Conservation (phyloP, 2,797 vertebrate species). For the Pelobates cultripes region DNA sequence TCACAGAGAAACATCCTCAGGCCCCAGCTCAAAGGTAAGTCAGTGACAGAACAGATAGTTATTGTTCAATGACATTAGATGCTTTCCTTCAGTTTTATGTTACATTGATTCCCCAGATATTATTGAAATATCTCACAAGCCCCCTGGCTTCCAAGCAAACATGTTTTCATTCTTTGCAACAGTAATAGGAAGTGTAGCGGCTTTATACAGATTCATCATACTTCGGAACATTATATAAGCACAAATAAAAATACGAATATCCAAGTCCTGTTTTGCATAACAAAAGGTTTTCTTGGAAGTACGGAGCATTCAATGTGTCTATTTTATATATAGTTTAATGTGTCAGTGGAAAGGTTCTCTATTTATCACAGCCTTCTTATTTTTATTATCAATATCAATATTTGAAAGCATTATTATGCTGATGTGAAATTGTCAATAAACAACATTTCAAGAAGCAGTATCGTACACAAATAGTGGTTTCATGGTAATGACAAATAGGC, state of each 20-base stretch:
- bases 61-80: conserved; percentile 98
- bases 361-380: no score
- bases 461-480: no score
- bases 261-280: not conserved
- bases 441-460: no score
- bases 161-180: conserved; percentile 64
- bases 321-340: conserved; percentile 1
- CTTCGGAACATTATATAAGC: conserved; percentile 51
- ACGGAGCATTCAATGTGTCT: not conserved
- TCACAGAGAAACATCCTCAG: conserved; percentile 80
- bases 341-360: no score
- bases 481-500: no score
- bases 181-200: conserved; percentile 69
- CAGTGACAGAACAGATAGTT: conserved; percentile 87
- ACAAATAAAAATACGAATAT: conserved; percentile 9
- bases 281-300: not conserved
- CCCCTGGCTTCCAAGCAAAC: conserved; percentile 82
- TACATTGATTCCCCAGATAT: conserved; percentile 90
- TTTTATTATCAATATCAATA: no score
- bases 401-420: no score
- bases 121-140: conserved; percentile 92
- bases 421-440: no score
- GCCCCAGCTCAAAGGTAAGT: conserved; percentile 87
- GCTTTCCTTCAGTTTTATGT: conserved; percentile 95
- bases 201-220: conserved; percentile 59